A percentile compares a stretch with the other conserved stretches of the same genome.
Evolutionary conservation across 2,888 invertebrate genomes (phyloP).

Genomic region (Macrosiphum euphorbiae): DNA sequence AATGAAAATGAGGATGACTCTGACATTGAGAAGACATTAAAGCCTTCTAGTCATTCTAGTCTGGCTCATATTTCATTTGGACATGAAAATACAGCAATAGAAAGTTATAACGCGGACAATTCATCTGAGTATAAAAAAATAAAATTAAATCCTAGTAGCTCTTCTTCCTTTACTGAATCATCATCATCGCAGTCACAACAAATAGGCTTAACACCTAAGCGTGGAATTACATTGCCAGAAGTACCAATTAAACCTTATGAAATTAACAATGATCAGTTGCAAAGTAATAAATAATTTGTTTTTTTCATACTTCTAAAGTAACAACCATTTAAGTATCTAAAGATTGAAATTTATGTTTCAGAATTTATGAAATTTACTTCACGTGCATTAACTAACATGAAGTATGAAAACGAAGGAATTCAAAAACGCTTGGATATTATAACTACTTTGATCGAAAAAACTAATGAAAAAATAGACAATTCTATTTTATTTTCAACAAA

Average conservation of each 20-base stretch:
- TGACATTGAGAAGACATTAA: background rate
- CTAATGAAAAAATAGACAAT: background rate
- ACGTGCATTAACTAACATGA: background rate
- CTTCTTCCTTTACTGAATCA: background rate
- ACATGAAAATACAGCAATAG: background rate
- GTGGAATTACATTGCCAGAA: background rate
- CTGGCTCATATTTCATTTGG: background rate
- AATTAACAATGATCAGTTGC: background rate
- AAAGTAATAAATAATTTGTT: constrained; percentile 6
- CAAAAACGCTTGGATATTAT: background rate
- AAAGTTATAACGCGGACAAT: background rate
- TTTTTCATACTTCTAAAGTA: background rate
- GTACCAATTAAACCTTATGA: background rate
- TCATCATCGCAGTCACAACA: background rate
- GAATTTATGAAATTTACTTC: background rate
- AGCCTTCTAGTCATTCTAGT: background rate
- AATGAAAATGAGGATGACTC: background rate
- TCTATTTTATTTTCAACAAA: background rate
- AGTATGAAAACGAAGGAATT: background rate
- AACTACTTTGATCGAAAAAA: constrained; percentile 10
- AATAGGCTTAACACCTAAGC: background rate
- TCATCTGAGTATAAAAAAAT: background rate
- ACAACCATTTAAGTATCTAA: background rate
- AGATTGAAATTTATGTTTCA: background rate
- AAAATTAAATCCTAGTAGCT: background rate